Base-by-base conservation (phyloP, 1,140 invertebrate species). In the Eumaeus atala region DNA sequence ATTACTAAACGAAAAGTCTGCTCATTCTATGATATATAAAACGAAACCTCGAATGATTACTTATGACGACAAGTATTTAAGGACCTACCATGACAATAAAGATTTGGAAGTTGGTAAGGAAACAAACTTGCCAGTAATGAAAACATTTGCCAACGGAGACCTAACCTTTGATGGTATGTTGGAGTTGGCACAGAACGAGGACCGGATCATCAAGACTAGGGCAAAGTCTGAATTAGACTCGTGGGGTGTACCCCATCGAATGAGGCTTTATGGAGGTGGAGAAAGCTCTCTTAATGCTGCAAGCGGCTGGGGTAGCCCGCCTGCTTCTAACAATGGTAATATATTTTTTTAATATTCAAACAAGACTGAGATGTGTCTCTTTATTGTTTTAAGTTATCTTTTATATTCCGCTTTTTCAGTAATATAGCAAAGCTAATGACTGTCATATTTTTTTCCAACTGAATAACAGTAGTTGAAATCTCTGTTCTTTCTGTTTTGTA, bases 231-330 rank as follows among this genome's bases (percentile, higher is more conserved):
- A 78, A 62, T 66, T 70, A 59, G 73, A 84, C 73, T 87, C 68
- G 51, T 93, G 90, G 92, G 91, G 90, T 36, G 90, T 92, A 14
- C 89, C 90, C 36, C 81, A 68, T 17, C 78, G 87, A 33, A 72
- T 93, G 58, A 89, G 92, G 52, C 86, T 95, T n/a, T 85, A 89
- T 42, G 94, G 94, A 44, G 93, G 94, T 18, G 94, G 93, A 36
- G 93, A 95, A 76, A 94, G 91, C 78, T 93, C 93, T 17, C 89
- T 94, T 48, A 94, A 93, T 74, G 92, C 90, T 64, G 91, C 91
- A 51, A 91, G 91, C 37, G 92, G 92, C 57, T 94, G 93, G 93
- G 93, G 92, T 42, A 90, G 92, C 48, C 90, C 92, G 38, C 91
- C 92, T 62, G 88, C 90, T 54, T 91, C 90, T 59, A 92, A 91